Evolutionary conservation across 2,888 invertebrate genomes (phyloP), one percentile per base, ranked within the genome.

Genomic region (Coelinius sp.): DNA sequence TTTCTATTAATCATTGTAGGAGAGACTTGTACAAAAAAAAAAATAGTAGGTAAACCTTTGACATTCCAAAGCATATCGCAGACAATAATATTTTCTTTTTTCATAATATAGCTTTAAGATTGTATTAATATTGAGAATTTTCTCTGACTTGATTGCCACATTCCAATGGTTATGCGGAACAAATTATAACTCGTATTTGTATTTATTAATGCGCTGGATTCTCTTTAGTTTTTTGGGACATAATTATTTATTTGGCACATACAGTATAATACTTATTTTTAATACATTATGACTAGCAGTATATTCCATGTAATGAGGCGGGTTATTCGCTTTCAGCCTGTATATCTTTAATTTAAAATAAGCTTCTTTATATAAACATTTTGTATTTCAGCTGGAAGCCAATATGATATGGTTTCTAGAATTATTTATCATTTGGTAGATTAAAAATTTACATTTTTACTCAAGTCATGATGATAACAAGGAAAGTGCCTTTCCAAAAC

Each of bases 181-280:
- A 12, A 24, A 25, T 56, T 27, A 14, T 27, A 56, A 17, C 27
- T 31, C n/a, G 14, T 5, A 14, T 14, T 25, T 56, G 6, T 56
- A 56, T 24, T 52, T 52, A 24, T 17, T 56, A 12, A 52, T 22
- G 12, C 27, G 31, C 17, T 14, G 17, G 7, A 25, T 25, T 31
- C 27, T 8, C 17, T 31, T 7, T 27, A n/a, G 2, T n/a, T 56
- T 56, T 66, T 64, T 38, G 70, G 70, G 68, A 72, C 41, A 75
- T 70, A 27, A 73, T 70, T 75, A 75, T 79, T 80, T 80, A 80
- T 81, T 81, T 81, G 81, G 81, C 81, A 81, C 81, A 78, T 81
- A 77, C 75, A 79, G 73, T 71, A 77, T 77, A 77, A 76, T 78
- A 77, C 73, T 72, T 75, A 70, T 73, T 77, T n/a, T 64, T 77